A percentile compares a stretch with the other conserved stretches of the same genome.
phyloP scores from a whole-genome alignment of 2,888 invertebrate genomes.

The Leucozona laternaria region DNA sequence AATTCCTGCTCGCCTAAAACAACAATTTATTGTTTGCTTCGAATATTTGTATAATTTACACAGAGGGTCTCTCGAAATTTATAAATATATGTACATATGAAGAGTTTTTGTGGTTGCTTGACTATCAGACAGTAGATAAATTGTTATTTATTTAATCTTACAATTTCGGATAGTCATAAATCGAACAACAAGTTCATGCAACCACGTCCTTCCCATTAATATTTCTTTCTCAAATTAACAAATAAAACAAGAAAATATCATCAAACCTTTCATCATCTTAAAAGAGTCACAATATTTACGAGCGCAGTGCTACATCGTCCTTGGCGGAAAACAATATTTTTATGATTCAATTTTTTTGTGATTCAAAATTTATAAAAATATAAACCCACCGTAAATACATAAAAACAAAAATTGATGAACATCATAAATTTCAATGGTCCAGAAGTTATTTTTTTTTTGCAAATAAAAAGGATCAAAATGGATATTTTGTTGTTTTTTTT shows the following conservation, averaged over 20 bases:
- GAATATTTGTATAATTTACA: too few species aligned
- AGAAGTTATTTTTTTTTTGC: background rate
- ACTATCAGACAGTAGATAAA: too few species aligned
- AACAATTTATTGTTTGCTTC: too few species aligned
- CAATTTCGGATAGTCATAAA: too few species aligned
- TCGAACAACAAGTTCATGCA: background rate
- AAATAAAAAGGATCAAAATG: background rate
- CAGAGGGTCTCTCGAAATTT: too few species aligned
- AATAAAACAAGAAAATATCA: background rate
- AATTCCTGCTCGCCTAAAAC: too few species aligned
- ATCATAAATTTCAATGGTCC: slow-evolving; percentile 18
- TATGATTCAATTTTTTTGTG: background rate
- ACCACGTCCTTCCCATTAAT: background rate
- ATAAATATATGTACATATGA: too few species aligned
- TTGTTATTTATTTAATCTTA: too few species aligned
- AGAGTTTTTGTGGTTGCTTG: too few species aligned
- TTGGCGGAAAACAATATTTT: background rate
- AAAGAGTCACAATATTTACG: background rate
- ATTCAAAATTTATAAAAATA: background rate
- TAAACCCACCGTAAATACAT: background rate
- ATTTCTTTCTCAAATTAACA: background rate
- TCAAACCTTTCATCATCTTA: background rate
- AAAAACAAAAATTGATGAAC: background rate
- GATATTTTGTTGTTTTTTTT: too few species aligned
- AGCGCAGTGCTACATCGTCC: background rate